Base-by-base conservation (phyloP, 2,888 invertebrate genomes). In the Tetragnatha montana region DNA sequence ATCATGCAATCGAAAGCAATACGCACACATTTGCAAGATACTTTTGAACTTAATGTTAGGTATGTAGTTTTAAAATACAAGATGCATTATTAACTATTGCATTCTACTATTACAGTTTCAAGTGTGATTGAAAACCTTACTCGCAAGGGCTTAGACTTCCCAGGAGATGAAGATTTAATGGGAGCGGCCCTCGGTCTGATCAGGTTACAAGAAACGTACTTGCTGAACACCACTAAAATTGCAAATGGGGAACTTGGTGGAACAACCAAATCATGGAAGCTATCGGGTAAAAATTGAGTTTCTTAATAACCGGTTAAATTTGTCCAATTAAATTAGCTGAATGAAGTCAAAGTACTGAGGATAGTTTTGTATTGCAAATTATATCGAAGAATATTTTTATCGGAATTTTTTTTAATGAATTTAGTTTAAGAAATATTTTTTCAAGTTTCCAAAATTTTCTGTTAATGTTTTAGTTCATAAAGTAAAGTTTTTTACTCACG, bases 121-220 rank as follows among this genome's bases (percentile, higher is more conserved):
- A 96, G 95, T 88, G 96, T 96, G 93, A 95, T 96, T 91, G 95
- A 95, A 92, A 97, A 97, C 93, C 95, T 97, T 92, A 96, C 97
- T 49, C 95, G 92, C 10, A 35, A 80, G 10, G 95, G 97, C 91
- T 96, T 97, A 21, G 4, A 35, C 35, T 98, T 98, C 93, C 99
- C 98, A 0, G 96, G 96, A 0, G 95, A 97, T 91, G 99, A 99
- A 93, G 99, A 99, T 94, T 94, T 99, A 91, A 96, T 96, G 92
- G 99, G 99, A 0, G 99, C 99, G 8, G 99, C 98, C 4, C 96
- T 96, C 83, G 99, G 99, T 0, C 95, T 99, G 89, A 96, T 98
- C 92, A 95, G 99, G 82, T 95, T 99, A 8, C 99, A 99, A 94
- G 97, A 97, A 92, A 99, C 98, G 0, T 99, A 99, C 93, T 96